A percentile compares a stretch with the other conserved stretches of the same genome.
Evolutionary conservation across 2,797 vertebrate genomes (phyloP).

Genomic region (Esox masquinongy): DNA sequence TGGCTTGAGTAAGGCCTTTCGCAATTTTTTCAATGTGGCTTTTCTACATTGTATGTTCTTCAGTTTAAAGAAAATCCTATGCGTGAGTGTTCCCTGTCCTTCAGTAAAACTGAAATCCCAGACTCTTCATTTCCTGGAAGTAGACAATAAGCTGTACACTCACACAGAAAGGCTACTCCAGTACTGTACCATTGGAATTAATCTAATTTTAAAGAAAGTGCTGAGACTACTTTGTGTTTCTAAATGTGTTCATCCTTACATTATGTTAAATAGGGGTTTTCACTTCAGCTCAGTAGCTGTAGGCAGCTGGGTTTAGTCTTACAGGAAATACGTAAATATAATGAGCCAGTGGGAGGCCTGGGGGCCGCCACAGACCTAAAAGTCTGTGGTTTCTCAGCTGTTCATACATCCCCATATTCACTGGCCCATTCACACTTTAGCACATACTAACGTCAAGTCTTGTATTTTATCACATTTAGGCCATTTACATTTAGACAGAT

Average conservation of each 20-base stretch:
- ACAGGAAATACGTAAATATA: not conserved
- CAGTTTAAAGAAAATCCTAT: constrained; percentile 17
- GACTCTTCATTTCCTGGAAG: constrained; percentile 27
- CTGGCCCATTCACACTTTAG: constrained; percentile 4
- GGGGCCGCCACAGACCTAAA: constrained; percentile 1
- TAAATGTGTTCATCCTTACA: not conserved
- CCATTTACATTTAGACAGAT: not conserved
- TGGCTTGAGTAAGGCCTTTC: not conserved
- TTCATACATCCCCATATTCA: constrained; percentile 18
- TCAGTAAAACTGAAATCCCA: constrained; percentile 38
- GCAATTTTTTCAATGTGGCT: not conserved
- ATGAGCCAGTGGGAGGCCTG: constrained; percentile 7
- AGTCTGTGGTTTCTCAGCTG: constrained; percentile 6
- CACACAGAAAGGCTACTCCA: not conserved
- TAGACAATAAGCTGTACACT: not conserved
- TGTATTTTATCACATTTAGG: not conserved
- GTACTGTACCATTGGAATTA: not conserved
- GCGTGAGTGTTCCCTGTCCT: constrained; percentile 25
- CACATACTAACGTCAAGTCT: constrained; percentile 21
- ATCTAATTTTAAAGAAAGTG: not conserved
- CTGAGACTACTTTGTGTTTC: not conserved
- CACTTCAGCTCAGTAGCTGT: not conserved
- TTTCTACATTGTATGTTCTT: not conserved
- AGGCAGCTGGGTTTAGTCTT: not conserved
- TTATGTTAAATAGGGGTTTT: not conserved